Conservation (phyloP, 1,140 invertebrate genomes). For the Platyscapa corneri region DNA sequence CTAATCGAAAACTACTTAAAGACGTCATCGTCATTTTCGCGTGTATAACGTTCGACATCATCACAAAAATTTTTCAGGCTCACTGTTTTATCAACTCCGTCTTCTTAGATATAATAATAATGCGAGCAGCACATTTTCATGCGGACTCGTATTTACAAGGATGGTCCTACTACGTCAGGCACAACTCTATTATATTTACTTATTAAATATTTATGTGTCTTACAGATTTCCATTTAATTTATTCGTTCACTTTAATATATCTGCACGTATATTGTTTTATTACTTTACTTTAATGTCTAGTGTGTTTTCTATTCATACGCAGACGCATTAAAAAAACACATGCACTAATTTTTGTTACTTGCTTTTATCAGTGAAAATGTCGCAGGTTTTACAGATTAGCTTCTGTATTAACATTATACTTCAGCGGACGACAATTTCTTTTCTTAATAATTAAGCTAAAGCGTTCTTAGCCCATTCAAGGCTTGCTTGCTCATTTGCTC, state of each 20-base stretch:
- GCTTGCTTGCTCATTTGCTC: neutral
- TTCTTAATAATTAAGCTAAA: constrained; percentile 48
- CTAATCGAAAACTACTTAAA: constrained; percentile 51
- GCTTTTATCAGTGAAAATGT: constrained; percentile 24
- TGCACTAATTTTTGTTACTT: constrained; percentile 3
- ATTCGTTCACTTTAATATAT: constrained; percentile 30
- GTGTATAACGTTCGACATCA: constrained; percentile 48
- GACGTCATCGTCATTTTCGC: constrained; percentile 30
- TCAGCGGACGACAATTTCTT: constrained; percentile 40
- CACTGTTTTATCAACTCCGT: constrained; percentile 29
- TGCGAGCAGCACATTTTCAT: constrained; percentile 37
- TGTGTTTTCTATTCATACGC: neutral
- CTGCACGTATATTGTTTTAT: neutral
- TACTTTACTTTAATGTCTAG: constrained; percentile 18
- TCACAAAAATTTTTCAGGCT: constrained; percentile 51
- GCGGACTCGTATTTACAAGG: constrained; percentile 49
- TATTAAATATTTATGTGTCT: constrained; percentile 39
- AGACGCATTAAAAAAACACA: constrained; percentile 1
- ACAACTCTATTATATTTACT: constrained; percentile 52
- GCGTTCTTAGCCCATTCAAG: neutral
- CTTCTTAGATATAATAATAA: constrained; percentile 37
- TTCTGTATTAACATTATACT: constrained; percentile 14
- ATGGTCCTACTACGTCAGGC: constrained; percentile 54
- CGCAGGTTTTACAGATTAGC: constrained; percentile 8
- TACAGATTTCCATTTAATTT: constrained; percentile 18